Percentiles rank a stretch among this genome's conserved stretches.
phyloP scores from a whole-genome alignment of 2,113 vertebrate genomes.

The Sphaerodactylus townsendi region DNA sequence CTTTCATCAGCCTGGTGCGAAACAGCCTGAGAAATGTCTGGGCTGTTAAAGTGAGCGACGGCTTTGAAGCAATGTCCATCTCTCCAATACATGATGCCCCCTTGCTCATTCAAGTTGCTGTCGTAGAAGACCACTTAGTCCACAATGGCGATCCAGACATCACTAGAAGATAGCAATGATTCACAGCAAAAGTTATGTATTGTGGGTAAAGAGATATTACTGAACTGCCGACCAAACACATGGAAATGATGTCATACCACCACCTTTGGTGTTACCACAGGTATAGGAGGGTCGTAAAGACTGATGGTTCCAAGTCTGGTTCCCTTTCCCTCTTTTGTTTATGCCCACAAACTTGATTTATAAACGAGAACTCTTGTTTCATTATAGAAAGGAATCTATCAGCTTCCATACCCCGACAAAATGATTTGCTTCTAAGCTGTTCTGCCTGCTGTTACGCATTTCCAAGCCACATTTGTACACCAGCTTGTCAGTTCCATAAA shows the following conservation, averaged over 20 bases:
- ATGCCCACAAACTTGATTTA: conserved; percentile 66
- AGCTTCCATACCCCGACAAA: conserved; percentile 50
- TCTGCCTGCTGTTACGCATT: conserved; percentile 49
- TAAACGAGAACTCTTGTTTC: conserved; percentile 60
- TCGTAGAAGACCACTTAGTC: conserved; percentile 36
- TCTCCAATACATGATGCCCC: conserved; percentile 26
- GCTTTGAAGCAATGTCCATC: conserved; percentile 42
- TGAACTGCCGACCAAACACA: conserved; percentile 37
- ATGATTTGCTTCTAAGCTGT: conserved; percentile 64
- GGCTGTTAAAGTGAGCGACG: conserved; percentile 52
- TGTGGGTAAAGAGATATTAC: conserved; percentile 29
- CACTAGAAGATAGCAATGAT: conserved; percentile 38
- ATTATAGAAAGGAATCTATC: conserved; percentile 56
- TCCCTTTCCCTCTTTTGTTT: conserved; percentile 9
- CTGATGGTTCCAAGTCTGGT: background rate
- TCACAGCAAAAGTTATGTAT: conserved; percentile 40
- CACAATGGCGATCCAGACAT: conserved; percentile 41
- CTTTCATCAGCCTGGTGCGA: conserved; percentile 37
- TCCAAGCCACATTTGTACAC: conserved; percentile 51
- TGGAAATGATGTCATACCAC: conserved; percentile 35
- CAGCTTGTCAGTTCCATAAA: conserved; percentile 69
- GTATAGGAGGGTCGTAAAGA: conserved; percentile 27
- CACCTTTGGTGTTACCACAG: conserved; percentile 15
- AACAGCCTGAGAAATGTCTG: conserved; percentile 42
- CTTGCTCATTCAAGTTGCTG: conserved; percentile 49